These are phyloP conservation scores for Lindbergichthys nudifrons DNA, from an alignment of 2,797 vertebrate genomes.

Conservation along the genomic window DNA sequence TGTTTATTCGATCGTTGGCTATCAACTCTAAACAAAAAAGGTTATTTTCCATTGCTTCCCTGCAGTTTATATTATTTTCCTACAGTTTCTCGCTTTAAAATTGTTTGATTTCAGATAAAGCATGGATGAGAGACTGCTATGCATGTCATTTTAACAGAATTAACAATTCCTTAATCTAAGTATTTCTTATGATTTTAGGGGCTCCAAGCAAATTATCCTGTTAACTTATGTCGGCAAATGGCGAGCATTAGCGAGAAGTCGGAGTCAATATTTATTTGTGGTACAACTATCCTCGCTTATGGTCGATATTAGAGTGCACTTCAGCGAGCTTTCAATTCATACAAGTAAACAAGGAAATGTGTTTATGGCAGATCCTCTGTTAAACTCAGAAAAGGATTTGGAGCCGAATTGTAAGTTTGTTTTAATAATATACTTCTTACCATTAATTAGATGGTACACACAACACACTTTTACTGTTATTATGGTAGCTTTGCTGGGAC, in stretches of 20 bases:
- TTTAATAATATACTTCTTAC: neutral
- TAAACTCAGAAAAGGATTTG: too few relatives aligned
- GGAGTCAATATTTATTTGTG: neutral
- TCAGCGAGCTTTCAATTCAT: neutral
- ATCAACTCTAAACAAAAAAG: neutral
- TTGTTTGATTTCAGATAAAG: neutral
- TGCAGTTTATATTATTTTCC: neutral
- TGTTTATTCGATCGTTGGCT: neutral
- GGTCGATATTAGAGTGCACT: neutral
- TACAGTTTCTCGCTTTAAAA: neutral
- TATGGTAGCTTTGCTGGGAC: neutral
- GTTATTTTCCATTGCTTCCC: neutral
- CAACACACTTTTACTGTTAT: neutral
- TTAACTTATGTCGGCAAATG: neutral
- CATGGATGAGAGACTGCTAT: neutral
- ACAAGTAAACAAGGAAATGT: neutral
- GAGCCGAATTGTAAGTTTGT: neutral
- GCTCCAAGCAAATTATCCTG: neutral
- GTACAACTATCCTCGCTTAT: too few relatives aligned
- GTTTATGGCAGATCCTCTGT: neutral
- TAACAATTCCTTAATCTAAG: constrained; percentile 5
- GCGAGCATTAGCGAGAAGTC: neutral
- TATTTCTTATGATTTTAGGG: neutral
- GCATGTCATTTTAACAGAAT: neutral
- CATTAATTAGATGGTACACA: neutral